A percentile compares a stretch with the other conserved stretches of the same genome.
Conservation (phyloP, 2,888 invertebrate species). For the Alentia gelatinosa region DNA sequence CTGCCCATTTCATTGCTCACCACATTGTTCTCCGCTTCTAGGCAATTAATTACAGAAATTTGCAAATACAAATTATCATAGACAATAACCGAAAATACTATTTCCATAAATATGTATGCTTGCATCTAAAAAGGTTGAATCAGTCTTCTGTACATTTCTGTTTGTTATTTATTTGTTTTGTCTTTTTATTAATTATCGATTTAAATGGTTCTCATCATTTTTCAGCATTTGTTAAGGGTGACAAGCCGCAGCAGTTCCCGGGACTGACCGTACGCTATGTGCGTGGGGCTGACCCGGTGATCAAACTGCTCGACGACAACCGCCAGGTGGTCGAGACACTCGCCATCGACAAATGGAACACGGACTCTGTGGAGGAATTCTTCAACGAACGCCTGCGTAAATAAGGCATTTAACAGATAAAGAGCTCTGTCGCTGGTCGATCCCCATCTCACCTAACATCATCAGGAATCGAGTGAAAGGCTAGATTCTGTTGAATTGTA, state of each 20-base stretch:
- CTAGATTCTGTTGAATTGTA: neutral
- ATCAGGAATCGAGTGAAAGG: neutral
- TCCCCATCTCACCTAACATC: neutral
- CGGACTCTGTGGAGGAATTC: slow-evolving; percentile 98
- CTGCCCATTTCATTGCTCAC: too few species aligned
- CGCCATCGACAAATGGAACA: slow-evolving; percentile 99
- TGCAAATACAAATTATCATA: neutral
- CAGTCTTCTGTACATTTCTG: neutral
- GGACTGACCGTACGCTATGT: slow-evolving; percentile 95
- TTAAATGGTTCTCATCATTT: too few species aligned
- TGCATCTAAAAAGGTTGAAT: neutral
- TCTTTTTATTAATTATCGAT: too few species aligned
- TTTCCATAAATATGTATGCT: neutral
- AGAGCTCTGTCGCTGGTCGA: neutral
- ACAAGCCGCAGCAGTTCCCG: slow-evolving; percentile 92
- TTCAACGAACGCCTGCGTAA: slow-evolving; percentile 89
- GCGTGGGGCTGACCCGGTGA: slow-evolving; percentile 95
- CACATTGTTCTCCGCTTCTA: too few species aligned
- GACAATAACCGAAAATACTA: too few species aligned
- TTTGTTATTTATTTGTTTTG: neutral
- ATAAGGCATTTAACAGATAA: slow-evolving; percentile 40
- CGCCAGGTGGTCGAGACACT: slow-evolving; percentile 91
- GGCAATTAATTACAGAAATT: slow-evolving; percentile 39
- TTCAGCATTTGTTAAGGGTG: slow-evolving; percentile 95
- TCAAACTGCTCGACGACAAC: slow-evolving; percentile 90